Evolutionary conservation across 1,140 invertebrate genomes (phyloP).

Genomic region (Chelonus insularis): DNA sequence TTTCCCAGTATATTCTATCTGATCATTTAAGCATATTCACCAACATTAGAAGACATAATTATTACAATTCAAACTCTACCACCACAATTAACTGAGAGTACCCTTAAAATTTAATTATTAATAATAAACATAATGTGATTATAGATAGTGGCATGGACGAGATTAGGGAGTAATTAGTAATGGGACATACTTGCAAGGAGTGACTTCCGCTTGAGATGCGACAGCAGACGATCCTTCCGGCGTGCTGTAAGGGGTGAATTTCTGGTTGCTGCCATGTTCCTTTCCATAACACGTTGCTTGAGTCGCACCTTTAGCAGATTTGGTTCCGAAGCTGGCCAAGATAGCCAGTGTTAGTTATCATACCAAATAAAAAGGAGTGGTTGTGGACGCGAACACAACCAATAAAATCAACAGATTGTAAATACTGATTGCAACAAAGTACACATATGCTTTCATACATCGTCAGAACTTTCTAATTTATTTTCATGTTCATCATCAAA

Average conservation of each 20-base stretch:
- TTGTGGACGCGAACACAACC: constrained; percentile 27
- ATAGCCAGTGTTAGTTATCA: constrained; percentile 53
- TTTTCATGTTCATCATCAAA: background rate
- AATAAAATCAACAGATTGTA: background rate
- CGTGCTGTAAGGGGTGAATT: constrained; percentile 81
- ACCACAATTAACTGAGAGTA: too few relatives aligned
- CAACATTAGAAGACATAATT: too few relatives aligned
- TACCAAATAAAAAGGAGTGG: constrained; percentile 29
- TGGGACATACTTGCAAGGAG: constrained; percentile 75
- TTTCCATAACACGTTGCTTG: constrained; percentile 93
- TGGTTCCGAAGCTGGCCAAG: constrained; percentile 88
- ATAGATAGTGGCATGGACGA: constrained; percentile 7
- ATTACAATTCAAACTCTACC: too few relatives aligned
- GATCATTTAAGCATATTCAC: too few relatives aligned
- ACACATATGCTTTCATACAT: constrained; percentile 18
- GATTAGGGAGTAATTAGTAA: constrained; percentile 36
- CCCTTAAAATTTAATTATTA: background rate
- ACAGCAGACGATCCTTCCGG: constrained; percentile 76
- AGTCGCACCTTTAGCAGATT: constrained; percentile 95
- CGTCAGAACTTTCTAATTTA: constrained; percentile 17
- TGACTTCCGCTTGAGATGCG: constrained; percentile 76
- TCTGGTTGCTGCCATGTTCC: constrained; percentile 67
- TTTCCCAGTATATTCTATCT: too few relatives aligned
- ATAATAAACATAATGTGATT: constrained; percentile 1
- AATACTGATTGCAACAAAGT: constrained; percentile 12